A percentile compares a stretch with the other conserved stretches of the same genome.
These are phyloP conservation scores for Salvelinus fontinalis DNA, from an alignment of 2,113 vertebrate genomes.

Conservation along the genomic window DNA sequence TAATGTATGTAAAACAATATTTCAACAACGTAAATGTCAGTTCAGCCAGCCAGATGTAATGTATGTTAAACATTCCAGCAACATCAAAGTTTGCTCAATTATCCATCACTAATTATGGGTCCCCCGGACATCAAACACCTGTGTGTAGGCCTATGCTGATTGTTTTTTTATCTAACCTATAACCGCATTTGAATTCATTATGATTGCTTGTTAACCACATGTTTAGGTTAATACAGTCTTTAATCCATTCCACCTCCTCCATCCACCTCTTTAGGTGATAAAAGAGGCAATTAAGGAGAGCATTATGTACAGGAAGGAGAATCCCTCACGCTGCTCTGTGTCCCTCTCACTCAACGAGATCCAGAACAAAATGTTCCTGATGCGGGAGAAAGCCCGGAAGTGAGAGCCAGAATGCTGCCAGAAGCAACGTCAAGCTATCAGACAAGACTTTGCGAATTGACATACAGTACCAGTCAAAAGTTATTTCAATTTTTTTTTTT, in stretches of 20 bases:
- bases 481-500: too few relatives aligned
- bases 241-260: neutral
- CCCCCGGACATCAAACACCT: too few relatives aligned
- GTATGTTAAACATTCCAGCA: neutral
- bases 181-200: neutral
- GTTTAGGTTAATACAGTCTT: neutral
- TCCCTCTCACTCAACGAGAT: slow-evolving; percentile 86
- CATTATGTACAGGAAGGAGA: slow-evolving; percentile 84
- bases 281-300: slow-evolving; percentile 87
- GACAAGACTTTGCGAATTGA: slow-evolving; percentile 21
- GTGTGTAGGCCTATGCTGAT: neutral
- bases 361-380: slow-evolving; percentile 81
- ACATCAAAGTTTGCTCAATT: slow-evolving; percentile 5
- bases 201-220: too few relatives aligned
- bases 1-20: neutral
- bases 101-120: slow-evolving; percentile 2
- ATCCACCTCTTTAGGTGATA: slow-evolving; percentile 77
- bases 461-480: neutral
- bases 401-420: slow-evolving; percentile 27
- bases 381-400: slow-evolving; percentile 63
- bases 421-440: neutral
- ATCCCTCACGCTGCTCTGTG: slow-evolving; percentile 76
- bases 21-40: too few relatives aligned
- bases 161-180: too few relatives aligned
- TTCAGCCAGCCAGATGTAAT: neutral